phyloP scores from a whole-genome alignment of 2,113 vertebrate genomes.

The Coracopsis vasa region DNA sequence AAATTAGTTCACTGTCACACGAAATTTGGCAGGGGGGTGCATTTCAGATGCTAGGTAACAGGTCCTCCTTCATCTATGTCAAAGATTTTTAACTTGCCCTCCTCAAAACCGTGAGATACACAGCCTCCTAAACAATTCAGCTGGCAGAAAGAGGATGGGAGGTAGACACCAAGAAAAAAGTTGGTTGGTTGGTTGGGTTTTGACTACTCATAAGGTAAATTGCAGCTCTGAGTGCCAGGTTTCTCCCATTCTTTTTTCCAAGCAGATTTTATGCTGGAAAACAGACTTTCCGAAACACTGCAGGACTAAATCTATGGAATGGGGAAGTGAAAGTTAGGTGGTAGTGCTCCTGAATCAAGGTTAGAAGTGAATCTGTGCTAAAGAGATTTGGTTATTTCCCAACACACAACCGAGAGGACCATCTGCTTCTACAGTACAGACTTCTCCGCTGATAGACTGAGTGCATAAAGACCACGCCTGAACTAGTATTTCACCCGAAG shows the following conservation, averaged over 20 bases:
- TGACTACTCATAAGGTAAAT: background rate
- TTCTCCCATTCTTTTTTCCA: background rate
- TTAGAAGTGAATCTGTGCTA: background rate
- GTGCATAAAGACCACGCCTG: background rate
- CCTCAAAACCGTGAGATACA: background rate
- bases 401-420: background rate
- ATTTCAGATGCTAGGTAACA: background rate
- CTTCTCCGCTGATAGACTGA: background rate
- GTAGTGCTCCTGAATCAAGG: background rate
- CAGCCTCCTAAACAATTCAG: background rate
- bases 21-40: background rate
- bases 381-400: background rate
- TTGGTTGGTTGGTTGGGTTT: background rate
- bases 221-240: background rate
- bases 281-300: background rate
- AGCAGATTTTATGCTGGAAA: background rate
- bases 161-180: background rate
- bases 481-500: background rate
- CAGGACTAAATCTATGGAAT: background rate
- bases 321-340: background rate
- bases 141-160: background rate
- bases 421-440: background rate
- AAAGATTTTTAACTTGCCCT: background rate
- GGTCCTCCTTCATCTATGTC: background rate
- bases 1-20: background rate